Percentiles rank a stretch among this genome's conserved stretches.
phyloP scores from a whole-genome alignment of 2,888 invertebrate species.

The Athetis lepigone region DNA sequence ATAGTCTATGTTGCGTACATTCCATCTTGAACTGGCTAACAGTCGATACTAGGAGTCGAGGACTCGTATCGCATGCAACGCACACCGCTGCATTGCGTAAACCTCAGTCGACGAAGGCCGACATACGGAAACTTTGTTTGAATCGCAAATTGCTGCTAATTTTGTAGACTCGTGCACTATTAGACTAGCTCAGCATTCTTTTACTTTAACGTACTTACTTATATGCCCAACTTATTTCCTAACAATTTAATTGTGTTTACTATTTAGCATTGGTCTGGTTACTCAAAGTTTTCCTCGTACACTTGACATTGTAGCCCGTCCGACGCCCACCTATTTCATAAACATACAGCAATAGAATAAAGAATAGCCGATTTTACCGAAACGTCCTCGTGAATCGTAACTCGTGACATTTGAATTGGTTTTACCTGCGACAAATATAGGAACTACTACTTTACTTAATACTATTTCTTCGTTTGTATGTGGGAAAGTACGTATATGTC shows the following conservation, averaged over 20 bases:
- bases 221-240: slow-evolving; percentile 53
- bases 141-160: slow-evolving; percentile 77
- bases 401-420: slow-evolving; percentile 30
- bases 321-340: slow-evolving; percentile 73
- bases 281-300: slow-evolving; percentile 76
- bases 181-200: slow-evolving; percentile 36
- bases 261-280: slow-evolving; percentile 49
- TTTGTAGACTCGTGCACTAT: slow-evolving; percentile 50
- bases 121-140: slow-evolving; percentile 78
- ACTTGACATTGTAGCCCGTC: slow-evolving; percentile 81
- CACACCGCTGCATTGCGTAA: slow-evolving; percentile 74
- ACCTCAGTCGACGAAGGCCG: slow-evolving; percentile 74
- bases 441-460: neutral
- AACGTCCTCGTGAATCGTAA: slow-evolving; percentile 47
- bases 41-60: slow-evolving; percentile 63
- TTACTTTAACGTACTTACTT: slow-evolving; percentile 18
- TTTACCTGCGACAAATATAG: slow-evolving; percentile 3
- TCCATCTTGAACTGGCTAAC: slow-evolving; percentile 43
- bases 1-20: slow-evolving; percentile 21
- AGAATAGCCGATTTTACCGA: slow-evolving; percentile 65
- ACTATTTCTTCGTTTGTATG: slow-evolving; percentile 15
- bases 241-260: slow-evolving; percentile 51
- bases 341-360: slow-evolving; percentile 64
- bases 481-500: slow-evolving; percentile 33
- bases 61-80: slow-evolving; percentile 72